Percentiles rank a stretch among this genome's conserved stretches.
Conservation (phyloP, 2,888 invertebrate species). For the Rugalucina vietnamica region DNA sequence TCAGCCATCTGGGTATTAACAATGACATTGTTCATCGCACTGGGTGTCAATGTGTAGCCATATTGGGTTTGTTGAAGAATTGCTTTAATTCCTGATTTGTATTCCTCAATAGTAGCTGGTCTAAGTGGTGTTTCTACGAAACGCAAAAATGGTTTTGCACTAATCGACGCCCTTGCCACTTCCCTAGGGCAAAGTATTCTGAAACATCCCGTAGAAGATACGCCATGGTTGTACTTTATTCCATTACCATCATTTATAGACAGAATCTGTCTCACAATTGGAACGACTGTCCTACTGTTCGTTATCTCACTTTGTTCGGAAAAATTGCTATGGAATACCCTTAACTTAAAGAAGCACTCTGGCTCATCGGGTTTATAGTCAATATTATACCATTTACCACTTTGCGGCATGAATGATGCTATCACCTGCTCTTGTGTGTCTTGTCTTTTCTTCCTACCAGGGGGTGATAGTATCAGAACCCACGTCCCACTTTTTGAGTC, state of each 20-base stretch:
- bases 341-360: not conserved
- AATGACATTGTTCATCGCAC: not conserved
- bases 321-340: not conserved
- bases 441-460: not conserved
- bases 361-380: not conserved
- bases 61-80: not conserved
- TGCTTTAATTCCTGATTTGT: not conserved
- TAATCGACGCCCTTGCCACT: not conserved
- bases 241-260: not conserved
- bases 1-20: not conserved
- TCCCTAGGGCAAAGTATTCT: not conserved
- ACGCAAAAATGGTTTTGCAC: not conserved
- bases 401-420: not conserved
- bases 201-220: not conserved
- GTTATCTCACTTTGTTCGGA: not conserved
- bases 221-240: not conserved
- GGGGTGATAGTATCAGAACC: not conserved
- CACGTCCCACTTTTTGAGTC: not conserved
- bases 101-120: not conserved
- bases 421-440: not conserved
- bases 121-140: not conserved
- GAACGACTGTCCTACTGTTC: not conserved
- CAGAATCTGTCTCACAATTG: not conserved
- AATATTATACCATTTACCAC: not conserved
- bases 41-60: not conserved